Percentiles rank a stretch among this genome's conserved stretches.
Conservation (phyloP, 2,797 vertebrate species). For the Poeciliopsis infans region DNA sequence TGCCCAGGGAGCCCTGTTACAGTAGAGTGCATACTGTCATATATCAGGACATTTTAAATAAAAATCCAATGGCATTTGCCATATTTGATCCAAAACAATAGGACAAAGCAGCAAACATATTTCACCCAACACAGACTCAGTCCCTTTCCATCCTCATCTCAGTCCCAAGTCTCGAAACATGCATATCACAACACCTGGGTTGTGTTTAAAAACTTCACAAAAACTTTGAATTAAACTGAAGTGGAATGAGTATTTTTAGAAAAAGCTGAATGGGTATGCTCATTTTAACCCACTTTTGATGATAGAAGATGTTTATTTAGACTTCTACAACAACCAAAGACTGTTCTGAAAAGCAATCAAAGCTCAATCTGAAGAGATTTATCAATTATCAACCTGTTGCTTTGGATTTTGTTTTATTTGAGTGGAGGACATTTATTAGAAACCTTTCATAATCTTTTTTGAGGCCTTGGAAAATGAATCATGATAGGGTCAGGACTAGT, state of each 20-base stretch:
- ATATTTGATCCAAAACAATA: neutral
- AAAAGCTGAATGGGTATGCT: neutral
- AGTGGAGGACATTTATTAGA: neutral
- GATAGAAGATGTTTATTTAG: neutral
- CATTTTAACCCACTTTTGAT: neutral
- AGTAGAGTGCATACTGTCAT: neutral
- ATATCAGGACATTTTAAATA: neutral
- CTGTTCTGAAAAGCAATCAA: neutral
- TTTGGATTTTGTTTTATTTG: neutral
- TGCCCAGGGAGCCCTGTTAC: neutral
- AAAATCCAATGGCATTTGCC: neutral
- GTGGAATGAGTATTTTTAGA: neutral
- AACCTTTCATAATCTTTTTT: neutral
- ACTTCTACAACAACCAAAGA: neutral
- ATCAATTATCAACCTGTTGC: constrained; percentile 6
- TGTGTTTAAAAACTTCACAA: neutral
- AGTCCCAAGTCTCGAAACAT: neutral
- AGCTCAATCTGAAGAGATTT: neutral
- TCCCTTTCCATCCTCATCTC: neutral
- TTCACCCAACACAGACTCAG: neutral
- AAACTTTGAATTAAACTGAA: neutral
- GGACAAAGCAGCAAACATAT: neutral
- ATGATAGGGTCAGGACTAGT: constrained; percentile 6
- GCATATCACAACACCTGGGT: neutral
- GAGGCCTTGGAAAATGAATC: constrained; percentile 11